Evolutionary conservation across 2,113 vertebrate genomes (phyloP).

Genomic region (Eulemur rufifrons): DNA sequence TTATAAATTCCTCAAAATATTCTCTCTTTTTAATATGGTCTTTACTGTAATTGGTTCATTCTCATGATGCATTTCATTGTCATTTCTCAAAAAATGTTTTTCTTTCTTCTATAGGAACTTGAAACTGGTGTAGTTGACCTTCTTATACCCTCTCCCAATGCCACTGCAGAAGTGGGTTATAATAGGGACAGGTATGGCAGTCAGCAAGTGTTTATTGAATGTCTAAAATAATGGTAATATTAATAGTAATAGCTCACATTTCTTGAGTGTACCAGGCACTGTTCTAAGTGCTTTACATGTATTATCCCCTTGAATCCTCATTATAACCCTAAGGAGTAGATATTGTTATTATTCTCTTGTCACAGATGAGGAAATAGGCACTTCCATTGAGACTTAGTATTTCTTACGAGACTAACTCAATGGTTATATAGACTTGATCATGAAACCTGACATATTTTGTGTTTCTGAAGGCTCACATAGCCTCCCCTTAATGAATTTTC

Average conservation of each 20-base stretch:
- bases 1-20: background rate
- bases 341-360: background rate
- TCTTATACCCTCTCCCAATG: constrained; percentile 92
- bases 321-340: background rate
- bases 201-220: background rate
- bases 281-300: background rate
- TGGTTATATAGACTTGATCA: background rate
- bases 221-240: background rate
- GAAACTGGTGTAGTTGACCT: constrained; percentile 91
- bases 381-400: background rate
- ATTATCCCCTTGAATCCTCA: background rate
- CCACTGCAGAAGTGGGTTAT: constrained; percentile 91
- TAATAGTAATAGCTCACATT: background rate
- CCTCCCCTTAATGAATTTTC: background rate
- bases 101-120: constrained; percentile 84
- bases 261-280: background rate
- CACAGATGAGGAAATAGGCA: background rate
- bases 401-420: background rate
- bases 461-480: background rate
- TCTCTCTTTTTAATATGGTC: background rate
- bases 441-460: background rate
- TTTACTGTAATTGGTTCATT: constrained; percentile 35
- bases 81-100: constrained; percentile 42
- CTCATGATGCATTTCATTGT: constrained; percentile 26
- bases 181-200: constrained; percentile 89